A percentile compares a stretch with the other conserved stretches of the same genome.
Evolutionary conservation across 2,113 vertebrate species (phyloP).

Genomic region (Hippolais icterina): DNA sequence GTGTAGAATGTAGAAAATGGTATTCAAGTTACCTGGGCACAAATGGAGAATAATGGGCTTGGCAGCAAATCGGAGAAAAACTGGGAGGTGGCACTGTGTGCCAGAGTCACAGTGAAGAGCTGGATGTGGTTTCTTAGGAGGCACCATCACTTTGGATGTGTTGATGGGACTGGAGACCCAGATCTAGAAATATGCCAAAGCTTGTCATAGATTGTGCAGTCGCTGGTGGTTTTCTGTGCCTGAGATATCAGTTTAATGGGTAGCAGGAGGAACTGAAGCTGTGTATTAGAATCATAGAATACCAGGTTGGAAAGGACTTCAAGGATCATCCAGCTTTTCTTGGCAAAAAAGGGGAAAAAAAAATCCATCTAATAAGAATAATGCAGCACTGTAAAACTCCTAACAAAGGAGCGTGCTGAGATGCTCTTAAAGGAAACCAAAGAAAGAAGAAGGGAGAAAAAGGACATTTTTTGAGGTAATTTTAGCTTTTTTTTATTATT

Average conservation of each 20-base stretch:
- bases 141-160: not conserved
- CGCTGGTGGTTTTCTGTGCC: not conserved
- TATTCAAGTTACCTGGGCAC: not conserved
- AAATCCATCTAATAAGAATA: not conserved
- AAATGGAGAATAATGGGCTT: not conserved
- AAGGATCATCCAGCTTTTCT: not conserved
- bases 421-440: not conserved
- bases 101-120: not conserved
- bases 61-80: not conserved
- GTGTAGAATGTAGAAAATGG: not conserved
- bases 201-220: not conserved
- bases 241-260: not conserved
- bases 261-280: not conserved
- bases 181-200: not conserved
- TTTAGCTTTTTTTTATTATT: not conserved
- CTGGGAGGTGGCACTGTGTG: not conserved
- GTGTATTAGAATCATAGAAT: not conserved
- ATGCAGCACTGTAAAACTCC: not conserved
- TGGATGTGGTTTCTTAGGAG: not conserved
- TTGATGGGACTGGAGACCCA: not conserved
- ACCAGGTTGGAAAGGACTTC: not conserved
- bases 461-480: not conserved
- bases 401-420: not conserved
- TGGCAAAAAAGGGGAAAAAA: not conserved
- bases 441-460: rapidly evolving